Conservation (phyloP, 2,797 vertebrate species). For the Periparus ater region DNA sequence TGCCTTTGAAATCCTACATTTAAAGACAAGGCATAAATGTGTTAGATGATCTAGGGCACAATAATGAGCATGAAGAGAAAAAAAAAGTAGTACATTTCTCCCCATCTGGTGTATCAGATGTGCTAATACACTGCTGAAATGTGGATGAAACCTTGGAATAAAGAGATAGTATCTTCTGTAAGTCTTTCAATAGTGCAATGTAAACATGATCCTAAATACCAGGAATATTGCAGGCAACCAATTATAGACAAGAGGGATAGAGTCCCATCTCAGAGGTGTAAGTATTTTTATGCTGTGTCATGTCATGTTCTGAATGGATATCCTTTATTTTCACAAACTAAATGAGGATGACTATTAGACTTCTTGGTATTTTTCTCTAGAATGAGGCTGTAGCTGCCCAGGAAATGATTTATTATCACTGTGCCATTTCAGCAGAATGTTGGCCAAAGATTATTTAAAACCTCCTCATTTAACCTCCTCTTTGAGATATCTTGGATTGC, state of each 20-base stretch:
- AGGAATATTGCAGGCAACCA: not conserved
- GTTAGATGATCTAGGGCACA: not conserved
- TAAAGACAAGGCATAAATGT: not conserved
- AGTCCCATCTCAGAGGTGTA: not conserved
- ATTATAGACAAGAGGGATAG: not conserved
- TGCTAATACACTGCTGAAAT: not conserved
- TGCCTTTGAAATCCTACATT: not conserved
- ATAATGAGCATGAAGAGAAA: not conserved
- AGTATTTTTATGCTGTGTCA: not conserved
- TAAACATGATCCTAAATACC: not conserved
- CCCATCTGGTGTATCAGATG: not conserved
- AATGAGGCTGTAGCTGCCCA: not conserved
- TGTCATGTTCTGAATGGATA: not conserved
- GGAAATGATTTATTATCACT: not conserved
- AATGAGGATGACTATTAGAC: not conserved
- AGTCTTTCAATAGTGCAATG: not conserved
- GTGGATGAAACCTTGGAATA: not conserved
- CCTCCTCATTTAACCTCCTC: not conserved
- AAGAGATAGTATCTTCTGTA: not conserved
- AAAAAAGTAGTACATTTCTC: not conserved
- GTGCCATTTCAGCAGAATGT: not conserved
- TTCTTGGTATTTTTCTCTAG: not conserved
- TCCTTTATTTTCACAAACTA: not conserved
- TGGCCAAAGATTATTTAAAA: not conserved
- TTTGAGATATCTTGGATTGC: not conserved